Conservation (phyloP, 2,113 vertebrate species). For the Sorex araneus region DNA sequence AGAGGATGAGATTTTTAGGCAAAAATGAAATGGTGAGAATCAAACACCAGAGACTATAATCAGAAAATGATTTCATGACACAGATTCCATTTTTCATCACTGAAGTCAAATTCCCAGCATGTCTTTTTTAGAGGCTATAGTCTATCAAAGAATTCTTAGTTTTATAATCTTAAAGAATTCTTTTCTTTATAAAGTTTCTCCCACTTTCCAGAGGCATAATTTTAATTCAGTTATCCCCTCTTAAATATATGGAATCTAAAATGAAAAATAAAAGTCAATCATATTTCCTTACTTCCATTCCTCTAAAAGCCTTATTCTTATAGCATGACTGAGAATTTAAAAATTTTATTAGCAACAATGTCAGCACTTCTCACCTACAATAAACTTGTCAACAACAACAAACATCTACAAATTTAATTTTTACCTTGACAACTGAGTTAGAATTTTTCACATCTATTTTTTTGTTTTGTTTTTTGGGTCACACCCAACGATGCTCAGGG, state of each 20-base stretch:
- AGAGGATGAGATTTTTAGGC: background rate
- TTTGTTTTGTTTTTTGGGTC: too few species aligned
- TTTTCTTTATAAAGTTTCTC: background rate
- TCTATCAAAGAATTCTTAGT: background rate
- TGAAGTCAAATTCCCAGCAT: background rate
- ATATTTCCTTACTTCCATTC: background rate
- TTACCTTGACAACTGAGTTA: background rate
- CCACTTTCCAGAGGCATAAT: background rate
- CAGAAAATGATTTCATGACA: background rate
- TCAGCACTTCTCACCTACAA: background rate
- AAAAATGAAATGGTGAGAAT: background rate
- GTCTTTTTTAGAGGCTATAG: background rate
- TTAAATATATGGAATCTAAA: background rate
- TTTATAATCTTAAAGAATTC: background rate
- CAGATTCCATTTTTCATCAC: background rate
- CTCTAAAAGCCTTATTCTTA: background rate
- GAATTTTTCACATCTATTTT: constrained; percentile 10
- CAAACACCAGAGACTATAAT: background rate
- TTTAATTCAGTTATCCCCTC: background rate
- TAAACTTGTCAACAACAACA: background rate
- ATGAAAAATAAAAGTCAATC: background rate
- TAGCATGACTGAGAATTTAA: background rate
- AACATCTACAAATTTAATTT: background rate
- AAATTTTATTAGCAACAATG: background rate
- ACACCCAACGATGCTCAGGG: too few species aligned